phyloP scores from a whole-genome alignment of 2,888 invertebrate species.

The Leptinotarsa tumamoca region DNA sequence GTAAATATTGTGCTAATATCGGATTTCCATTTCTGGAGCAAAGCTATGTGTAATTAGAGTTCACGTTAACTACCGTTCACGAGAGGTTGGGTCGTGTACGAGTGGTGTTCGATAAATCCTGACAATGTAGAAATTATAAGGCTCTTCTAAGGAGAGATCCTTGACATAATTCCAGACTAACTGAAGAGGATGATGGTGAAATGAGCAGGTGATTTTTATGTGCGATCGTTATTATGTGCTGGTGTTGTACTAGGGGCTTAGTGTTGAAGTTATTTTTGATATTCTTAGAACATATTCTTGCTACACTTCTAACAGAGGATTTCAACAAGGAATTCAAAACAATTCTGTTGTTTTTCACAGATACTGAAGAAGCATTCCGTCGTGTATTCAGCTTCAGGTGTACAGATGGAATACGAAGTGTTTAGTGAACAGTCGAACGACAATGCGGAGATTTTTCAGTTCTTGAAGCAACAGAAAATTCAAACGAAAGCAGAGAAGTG shows the following conservation, averaged over 20 bases:
- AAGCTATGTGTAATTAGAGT: background rate
- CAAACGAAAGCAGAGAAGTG: no score
- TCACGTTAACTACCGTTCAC: background rate
- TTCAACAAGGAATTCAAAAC: no score
- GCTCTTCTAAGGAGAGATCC: background rate
- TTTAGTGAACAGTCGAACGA: no score
- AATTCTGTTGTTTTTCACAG: no score
- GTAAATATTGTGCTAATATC: constrained; percentile 7
- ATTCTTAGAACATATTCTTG: no score
- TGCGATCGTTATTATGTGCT: background rate
- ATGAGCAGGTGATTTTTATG: background rate
- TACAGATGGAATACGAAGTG: no score
- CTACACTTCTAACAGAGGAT: no score
- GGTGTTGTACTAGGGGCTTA: background rate
- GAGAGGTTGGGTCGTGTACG: background rate
- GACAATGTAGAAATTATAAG: background rate
- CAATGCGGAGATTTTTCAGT: no score
- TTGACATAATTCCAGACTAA: background rate
- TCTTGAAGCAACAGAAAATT: no score
- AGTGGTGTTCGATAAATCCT: constrained; percentile 3
- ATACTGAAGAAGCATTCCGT: no score
- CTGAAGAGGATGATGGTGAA: background rate
- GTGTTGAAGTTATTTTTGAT: background rate
- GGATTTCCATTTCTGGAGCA: constrained; percentile 3
- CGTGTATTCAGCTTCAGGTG: no score